Evolutionary conservation across 2,113 vertebrate genomes (phyloP).

Genomic region (Callionymus lyra): DNA sequence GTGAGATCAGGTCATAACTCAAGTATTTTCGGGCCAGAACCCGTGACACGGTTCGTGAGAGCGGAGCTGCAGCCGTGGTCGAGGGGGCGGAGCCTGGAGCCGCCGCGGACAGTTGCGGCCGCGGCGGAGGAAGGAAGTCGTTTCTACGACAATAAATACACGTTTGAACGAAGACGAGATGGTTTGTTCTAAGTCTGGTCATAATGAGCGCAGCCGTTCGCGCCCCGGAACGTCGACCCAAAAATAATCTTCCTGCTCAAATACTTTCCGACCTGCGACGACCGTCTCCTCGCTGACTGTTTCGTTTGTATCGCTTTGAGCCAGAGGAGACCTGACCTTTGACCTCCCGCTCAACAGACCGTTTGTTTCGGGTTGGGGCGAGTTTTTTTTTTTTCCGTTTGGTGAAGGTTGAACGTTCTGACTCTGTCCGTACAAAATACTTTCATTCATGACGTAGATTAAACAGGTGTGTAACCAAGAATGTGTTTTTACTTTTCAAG

Average conservation of each 20-base stretch:
- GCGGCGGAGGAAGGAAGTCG: slow-evolving; percentile 46
- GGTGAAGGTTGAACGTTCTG: slow-evolving; percentile 1
- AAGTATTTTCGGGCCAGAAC: not conserved
- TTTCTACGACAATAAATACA: slow-evolving; percentile 60
- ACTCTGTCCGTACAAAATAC: too few species aligned
- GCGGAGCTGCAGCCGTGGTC: slow-evolving; percentile 6
- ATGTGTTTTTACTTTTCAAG: too few species aligned
- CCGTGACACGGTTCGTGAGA: too few species aligned
- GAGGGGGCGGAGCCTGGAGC: slow-evolving; percentile 11
- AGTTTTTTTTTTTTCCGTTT: slow-evolving; percentile 3
- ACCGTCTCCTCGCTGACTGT: not conserved
- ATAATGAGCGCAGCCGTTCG: too few species aligned
- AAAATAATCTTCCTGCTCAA: slow-evolving; percentile 3
- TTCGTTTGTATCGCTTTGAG: slow-evolving; percentile 15
- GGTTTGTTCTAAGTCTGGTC: too few species aligned
- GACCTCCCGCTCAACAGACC: slow-evolving; percentile 18
- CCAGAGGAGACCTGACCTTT: slow-evolving; percentile 23
- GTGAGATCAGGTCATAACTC: not conserved
- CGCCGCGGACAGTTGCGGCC: slow-evolving; percentile 27
- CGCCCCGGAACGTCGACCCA: not conserved
- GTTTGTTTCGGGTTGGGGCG: slow-evolving; percentile 22
- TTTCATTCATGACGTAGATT: too few species aligned
- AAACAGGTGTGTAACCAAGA: too few species aligned
- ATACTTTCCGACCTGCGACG: slow-evolving; percentile 9
- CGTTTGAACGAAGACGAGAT: too few species aligned